Conservation (phyloP, 2,113 vertebrate species). For the Zapornia atra region DNA sequence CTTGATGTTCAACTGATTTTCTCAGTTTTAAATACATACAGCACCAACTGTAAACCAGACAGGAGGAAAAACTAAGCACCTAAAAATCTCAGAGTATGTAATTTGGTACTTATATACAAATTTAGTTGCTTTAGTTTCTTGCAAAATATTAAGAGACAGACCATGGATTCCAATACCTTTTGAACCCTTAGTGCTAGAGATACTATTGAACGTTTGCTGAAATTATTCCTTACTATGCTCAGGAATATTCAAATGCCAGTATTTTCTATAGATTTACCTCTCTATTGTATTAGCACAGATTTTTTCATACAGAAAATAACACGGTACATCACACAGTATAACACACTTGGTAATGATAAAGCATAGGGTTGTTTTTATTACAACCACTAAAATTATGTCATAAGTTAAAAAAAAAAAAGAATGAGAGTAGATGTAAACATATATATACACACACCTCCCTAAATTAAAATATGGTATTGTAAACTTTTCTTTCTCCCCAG, state of each 20-base stretch:
- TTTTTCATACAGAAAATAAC: background rate
- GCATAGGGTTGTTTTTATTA: accelerated
- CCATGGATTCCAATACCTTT: background rate
- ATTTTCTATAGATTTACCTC: background rate
- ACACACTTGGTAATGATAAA: background rate
- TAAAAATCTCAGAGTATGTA: background rate
- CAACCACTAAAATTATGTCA: background rate
- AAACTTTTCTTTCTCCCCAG: background rate
- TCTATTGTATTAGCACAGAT: background rate
- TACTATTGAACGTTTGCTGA: background rate
- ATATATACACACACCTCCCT: background rate
- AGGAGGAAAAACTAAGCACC: background rate
- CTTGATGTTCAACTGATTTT: background rate
- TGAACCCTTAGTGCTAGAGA: background rate
- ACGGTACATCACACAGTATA: background rate
- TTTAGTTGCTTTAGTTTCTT: background rate
- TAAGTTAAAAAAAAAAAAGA: background rate
- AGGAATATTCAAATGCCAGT: background rate
- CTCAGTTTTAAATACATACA: background rate
- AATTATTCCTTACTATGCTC: background rate
- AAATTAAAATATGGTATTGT: background rate
- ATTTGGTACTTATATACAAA: background rate
- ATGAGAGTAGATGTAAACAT: background rate
- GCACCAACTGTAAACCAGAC: background rate
- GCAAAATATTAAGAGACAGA: background rate